Evolutionary conservation across 2,797 vertebrate genomes (phyloP).

Genomic region (Sebastes glaucus): DNA sequence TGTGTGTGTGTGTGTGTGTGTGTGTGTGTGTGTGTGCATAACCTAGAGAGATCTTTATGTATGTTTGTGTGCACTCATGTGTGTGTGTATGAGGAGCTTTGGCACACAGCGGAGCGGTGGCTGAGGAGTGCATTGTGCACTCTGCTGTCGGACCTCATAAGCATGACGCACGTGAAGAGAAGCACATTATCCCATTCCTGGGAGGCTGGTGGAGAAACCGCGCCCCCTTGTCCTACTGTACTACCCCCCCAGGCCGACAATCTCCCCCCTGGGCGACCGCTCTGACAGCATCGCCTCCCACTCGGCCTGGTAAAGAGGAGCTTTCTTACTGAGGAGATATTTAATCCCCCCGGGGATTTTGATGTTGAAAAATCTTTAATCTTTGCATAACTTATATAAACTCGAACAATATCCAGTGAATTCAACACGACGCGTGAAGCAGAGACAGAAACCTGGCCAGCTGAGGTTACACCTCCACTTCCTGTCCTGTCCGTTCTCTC

Average conservation of each 20-base stretch:
- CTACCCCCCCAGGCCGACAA: not conserved
- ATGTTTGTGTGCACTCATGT: constrained; percentile 34
- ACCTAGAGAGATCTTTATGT: constrained; percentile 27
- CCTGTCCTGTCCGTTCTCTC: constrained; percentile 20
- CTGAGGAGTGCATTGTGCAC: constrained; percentile 54
- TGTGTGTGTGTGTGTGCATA: not conserved
- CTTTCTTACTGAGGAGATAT: constrained; percentile 35
- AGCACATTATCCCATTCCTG: constrained; percentile 61
- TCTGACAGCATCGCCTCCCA: constrained; percentile 17
- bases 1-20: not conserved
- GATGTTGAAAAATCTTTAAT: constrained; percentile 50
- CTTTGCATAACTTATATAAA: constrained; percentile 38
- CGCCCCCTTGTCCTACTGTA: constrained; percentile 15
- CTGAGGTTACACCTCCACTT: constrained; percentile 45
- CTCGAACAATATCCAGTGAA: not conserved
- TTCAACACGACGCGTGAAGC: not conserved
- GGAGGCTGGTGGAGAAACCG: constrained; percentile 26
- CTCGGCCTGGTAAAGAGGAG: constrained; percentile 23
- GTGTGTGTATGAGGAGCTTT: constrained; percentile 33
- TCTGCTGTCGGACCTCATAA: constrained; percentile 70
- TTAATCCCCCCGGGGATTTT: constrained; percentile 51
- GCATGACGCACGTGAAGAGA: constrained; percentile 63
- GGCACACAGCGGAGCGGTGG: constrained; percentile 15
- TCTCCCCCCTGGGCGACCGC: not conserved
- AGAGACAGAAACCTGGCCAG: constrained; percentile 3